Base-by-base conservation (phyloP, 2,888 invertebrate genomes). In the Oxytorus armatus region DNA sequence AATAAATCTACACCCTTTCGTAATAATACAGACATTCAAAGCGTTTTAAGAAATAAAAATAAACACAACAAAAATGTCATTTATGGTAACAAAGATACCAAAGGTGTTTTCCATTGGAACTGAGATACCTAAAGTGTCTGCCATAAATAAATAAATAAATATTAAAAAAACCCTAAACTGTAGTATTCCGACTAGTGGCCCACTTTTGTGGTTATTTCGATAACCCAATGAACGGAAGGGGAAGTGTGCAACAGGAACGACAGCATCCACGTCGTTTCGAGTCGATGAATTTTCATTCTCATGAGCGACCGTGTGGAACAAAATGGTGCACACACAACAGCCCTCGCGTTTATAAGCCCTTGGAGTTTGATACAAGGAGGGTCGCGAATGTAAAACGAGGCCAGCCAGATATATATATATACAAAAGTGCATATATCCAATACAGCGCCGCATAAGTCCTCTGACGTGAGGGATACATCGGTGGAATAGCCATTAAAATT, bases 261-360 rank as follows among this genome's bases (percentile, higher is more conserved):
- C 55, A 65, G 74, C 33, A 29, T 53, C 29, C 49, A 44, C 79
- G 53, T 66, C 55, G 59, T 77, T 76, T 79, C 81, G 83, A 83
- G 74, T 59, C 79, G 79, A 81, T 79, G 77, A 72, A 81, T 79
- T 83, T 79, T 61, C 74, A 74, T 83, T 77, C 77, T 63, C 81
- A 73, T 74, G 76, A 79, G 79, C 79, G 74, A 75, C 66, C 77
- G 74, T 57, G 74, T 75, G 81, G 81, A 81, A 81, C 75, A 72
- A 77, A 70, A 49, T 75, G 68, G 68, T 18, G 55, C 29, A 61
- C 42, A 78, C 65, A 70, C 55, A 49, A 59, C 23, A 33, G 59
- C 59, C 47, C 51, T 39, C 33, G 69, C 21, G 8, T 72, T 70
- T 44, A 36, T 33, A 29, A 79, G 66, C 79, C 79, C 79, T 76